A percentile compares a stretch with the other conserved stretches of the same genome.
Evolutionary conservation across 2,113 vertebrate species (phyloP).

Genomic region (Silurus glanis): DNA sequence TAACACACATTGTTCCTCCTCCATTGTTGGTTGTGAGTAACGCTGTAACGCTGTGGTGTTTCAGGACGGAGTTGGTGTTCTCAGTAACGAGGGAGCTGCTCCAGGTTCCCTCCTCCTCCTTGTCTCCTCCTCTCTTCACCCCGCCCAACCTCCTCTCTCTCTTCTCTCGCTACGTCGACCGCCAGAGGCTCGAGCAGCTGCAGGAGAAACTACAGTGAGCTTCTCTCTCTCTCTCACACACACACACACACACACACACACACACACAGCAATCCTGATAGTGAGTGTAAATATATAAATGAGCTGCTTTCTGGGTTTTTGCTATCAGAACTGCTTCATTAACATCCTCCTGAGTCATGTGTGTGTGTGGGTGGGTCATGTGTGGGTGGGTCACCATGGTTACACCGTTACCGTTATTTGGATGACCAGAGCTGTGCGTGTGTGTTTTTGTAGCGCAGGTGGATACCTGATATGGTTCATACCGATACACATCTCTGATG

Average conservation of each 20-base stretch:
- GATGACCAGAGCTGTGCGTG: too few species aligned
- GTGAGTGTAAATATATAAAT: too few species aligned
- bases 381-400: neutral
- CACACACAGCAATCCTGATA: neutral
- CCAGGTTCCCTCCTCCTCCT: conserved; percentile 76
- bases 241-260: too few species aligned
- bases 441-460: neutral
- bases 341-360: neutral
- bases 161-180: conserved; percentile 90
- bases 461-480: neutral
- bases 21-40: neutral
- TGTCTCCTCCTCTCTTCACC: conserved; percentile 83
- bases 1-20: neutral
- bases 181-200: conserved; percentile 86
- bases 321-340: neutral
- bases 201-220: conserved; percentile 94
- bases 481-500: neutral
- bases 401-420: neutral
- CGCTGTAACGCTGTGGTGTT: neutral
- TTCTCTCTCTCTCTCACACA: neutral
- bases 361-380: neutral
- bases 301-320: too few species aligned
- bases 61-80: conserved; percentile 92
- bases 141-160: conserved; percentile 87
- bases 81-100: conserved; percentile 86